phyloP scores from a whole-genome alignment of 2,113 vertebrate species.

The Noturus placidus region DNA sequence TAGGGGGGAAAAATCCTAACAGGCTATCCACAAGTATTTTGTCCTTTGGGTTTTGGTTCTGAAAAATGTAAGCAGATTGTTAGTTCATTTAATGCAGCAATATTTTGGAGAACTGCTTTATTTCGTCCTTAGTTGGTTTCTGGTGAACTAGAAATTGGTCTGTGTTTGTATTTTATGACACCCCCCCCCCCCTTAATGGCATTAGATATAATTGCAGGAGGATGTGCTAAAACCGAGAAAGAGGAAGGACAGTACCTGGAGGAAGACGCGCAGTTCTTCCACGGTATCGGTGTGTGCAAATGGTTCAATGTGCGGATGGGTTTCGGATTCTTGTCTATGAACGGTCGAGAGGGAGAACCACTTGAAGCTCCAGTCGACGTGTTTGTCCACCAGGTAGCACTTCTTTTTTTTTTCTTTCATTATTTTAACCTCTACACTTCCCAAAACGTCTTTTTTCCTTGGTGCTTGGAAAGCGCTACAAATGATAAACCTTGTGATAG shows the following conservation, averaged over 20 bases:
- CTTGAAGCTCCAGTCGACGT: conserved; percentile 94
- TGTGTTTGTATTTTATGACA: not conserved
- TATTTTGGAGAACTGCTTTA: not conserved
- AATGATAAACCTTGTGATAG: not conserved
- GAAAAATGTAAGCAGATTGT: not conserved
- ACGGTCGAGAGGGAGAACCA: conserved; percentile 80
- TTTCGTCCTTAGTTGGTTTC: not conserved
- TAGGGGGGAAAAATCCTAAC: too few species aligned
- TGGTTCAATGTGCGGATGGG: conserved; percentile 99
- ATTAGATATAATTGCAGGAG: conserved; percentile 70
- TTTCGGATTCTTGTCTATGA: conserved; percentile 98
- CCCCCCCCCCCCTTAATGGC: not conserved
- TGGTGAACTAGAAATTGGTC: not conserved
- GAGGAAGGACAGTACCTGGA: conserved; percentile 76
- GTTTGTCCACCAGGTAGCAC: conserved; percentile 92
- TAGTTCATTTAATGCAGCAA: not conserved
- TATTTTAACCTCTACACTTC: not conserved
- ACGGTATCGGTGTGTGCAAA: conserved; percentile 89
- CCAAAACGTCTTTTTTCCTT: not conserved
- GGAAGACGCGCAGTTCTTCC: conserved; percentile 73
- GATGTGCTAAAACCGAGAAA: conserved; percentile 80
- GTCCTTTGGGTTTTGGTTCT: not conserved
- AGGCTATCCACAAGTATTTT: not conserved
- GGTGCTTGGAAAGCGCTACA: not conserved
- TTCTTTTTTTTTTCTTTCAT: not conserved